A percentile compares a stretch with the other conserved stretches of the same genome.
phyloP scores from a whole-genome alignment of 2,113 vertebrate species.

The Spea multiplicata region DNA sequence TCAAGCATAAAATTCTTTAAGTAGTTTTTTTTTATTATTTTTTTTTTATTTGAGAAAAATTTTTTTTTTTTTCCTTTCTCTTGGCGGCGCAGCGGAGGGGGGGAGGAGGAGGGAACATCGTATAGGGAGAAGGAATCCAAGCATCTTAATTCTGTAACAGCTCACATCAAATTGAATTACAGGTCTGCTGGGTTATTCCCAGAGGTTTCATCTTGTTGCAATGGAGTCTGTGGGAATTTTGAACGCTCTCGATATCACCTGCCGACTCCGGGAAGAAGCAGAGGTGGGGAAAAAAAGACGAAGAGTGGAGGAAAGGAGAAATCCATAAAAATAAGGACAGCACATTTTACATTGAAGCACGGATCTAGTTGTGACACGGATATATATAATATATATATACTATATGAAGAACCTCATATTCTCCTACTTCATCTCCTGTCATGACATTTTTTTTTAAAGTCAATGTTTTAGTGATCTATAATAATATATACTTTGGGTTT shows the following conservation, averaged over 20 bases:
- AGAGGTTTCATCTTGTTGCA: background rate
- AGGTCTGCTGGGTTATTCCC: constrained; percentile 15
- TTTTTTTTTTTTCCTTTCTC: background rate
- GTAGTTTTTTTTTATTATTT: constrained; percentile 1
- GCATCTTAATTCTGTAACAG: background rate
- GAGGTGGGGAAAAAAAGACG: constrained; percentile 1
- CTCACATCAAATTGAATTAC: constrained; percentile 1
- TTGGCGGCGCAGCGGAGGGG: background rate
- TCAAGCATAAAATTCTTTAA: constrained; percentile 22
- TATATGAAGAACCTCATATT: background rate
- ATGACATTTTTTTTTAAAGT: too few species aligned
- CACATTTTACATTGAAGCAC: background rate
- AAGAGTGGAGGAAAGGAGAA: accelerated
- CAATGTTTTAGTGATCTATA: too few species aligned
- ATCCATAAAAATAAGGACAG: too few species aligned
- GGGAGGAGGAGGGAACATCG: constrained; percentile 15
- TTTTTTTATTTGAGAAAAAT: background rate
- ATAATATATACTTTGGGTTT: too few species aligned
- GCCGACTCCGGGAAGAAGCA: constrained; percentile 6
- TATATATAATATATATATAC: too few species aligned
- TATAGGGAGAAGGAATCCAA: constrained; percentile 49
- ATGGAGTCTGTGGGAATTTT: constrained; percentile 20
- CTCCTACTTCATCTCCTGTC: too few species aligned
- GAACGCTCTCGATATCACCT: constrained; percentile 23
- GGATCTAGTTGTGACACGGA: background rate